phyloP scores from a whole-genome alignment of 2,888 invertebrate genomes.

The Eupithecia insigniata region DNA sequence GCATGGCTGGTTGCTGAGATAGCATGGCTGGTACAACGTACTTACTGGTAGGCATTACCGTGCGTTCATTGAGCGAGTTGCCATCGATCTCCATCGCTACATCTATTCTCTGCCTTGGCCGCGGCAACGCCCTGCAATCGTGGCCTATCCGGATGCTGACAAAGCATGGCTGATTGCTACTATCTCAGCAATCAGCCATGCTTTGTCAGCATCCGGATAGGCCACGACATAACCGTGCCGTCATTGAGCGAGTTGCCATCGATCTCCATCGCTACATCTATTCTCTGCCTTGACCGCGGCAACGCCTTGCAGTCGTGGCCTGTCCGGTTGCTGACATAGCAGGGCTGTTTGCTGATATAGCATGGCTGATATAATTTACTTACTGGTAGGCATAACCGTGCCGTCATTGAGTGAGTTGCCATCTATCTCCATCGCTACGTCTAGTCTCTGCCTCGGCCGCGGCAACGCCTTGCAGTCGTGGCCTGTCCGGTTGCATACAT shows the following conservation, averaged over 20 bases:
- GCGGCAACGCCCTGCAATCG: constrained; percentile 86
- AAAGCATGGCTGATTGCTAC: constrained; percentile 95
- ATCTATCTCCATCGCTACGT: constrained; percentile 50
- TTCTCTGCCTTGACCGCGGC: constrained; percentile 45
- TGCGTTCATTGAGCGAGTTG: constrained; percentile 55
- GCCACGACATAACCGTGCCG: too few species aligned
- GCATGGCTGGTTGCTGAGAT: constrained; percentile 88
- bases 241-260: constrained; percentile 56
- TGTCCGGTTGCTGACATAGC: constrained; percentile 91
- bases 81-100: constrained; percentile 50
- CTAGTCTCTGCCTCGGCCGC: constrained; percentile 37
- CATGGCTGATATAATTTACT: constrained; percentile 11
- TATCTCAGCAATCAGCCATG: too few species aligned
- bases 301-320: constrained; percentile 91
- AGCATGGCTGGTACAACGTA: background rate
- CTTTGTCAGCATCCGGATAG: too few species aligned
- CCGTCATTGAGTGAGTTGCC: constrained; percentile 58
- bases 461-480: constrained; percentile 88
- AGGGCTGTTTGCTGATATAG: constrained; percentile 84
- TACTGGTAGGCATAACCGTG: constrained; percentile 50
- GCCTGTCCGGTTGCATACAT: constrained; percentile 93
- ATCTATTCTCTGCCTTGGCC: constrained; percentile 41
- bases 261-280: constrained; percentile 51
- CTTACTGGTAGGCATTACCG: constrained; percentile 49
- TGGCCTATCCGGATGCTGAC: constrained; percentile 94